These are phyloP conservation scores for Microtus richardsoni DNA, from an alignment of 2,113 vertebrate species.

Conservation along the genomic window DNA sequence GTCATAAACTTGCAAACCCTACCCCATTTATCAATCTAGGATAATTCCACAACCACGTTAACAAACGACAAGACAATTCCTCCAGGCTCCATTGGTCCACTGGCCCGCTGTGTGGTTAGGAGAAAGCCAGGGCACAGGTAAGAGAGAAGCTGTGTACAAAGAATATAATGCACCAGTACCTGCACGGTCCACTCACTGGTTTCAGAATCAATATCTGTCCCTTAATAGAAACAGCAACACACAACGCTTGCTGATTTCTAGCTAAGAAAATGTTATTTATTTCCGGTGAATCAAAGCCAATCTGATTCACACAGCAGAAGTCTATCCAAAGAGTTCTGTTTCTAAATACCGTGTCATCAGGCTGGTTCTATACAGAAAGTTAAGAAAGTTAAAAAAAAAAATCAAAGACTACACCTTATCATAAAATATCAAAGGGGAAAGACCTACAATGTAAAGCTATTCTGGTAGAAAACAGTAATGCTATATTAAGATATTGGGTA, in stretches of 20 bases:
- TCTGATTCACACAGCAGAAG: constrained; percentile 2
- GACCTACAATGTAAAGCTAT: neutral
- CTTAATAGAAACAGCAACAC: constrained; percentile 41
- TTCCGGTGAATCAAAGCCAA: neutral
- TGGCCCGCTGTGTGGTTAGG: neutral
- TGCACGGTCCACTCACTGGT: neutral
- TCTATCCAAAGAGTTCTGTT: constrained; percentile 36
- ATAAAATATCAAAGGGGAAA: constrained; percentile 17
- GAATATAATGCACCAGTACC: neutral
- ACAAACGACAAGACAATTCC: neutral
- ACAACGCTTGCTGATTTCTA: neutral
- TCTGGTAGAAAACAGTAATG: neutral
- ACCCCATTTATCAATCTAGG: constrained; percentile 14
- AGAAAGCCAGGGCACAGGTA: neutral
- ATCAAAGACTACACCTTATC: neutral
- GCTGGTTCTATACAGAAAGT: neutral
- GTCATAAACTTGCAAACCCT: neutral
- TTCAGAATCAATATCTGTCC: constrained; percentile 3
- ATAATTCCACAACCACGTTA: neutral
- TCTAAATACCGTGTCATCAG: neutral
- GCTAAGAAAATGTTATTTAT: constrained; percentile 45
- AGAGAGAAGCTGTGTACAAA: neutral
- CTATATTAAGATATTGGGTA: neutral
- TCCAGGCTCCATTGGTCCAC: neutral
- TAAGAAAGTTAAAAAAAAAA: neutral